Evolutionary conservation across 2,113 vertebrate species (phyloP), one percentile per base, ranked within the genome.

Genomic region (Proteles cristata): DNA sequence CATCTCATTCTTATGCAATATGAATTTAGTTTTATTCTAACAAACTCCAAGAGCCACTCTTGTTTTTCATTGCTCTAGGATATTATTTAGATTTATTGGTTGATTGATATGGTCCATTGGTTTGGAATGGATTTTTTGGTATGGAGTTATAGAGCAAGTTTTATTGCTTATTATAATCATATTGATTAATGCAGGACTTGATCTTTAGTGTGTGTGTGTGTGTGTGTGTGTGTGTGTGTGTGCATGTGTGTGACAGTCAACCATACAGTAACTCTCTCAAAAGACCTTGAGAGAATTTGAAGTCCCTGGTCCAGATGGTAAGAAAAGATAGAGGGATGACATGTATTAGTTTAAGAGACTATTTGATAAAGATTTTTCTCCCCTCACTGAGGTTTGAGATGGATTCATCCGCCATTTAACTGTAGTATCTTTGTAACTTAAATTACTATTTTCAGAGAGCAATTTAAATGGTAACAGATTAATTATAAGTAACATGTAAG

Each of bases 31-130:
- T 97, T 94, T 10, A 90, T 66, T 61, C 31, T 69, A 77, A 92
- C 9, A 50, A 92, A 66, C 19, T 93, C 1, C 12, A 53, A 73
- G 43, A 25, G 28, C 1, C 39, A 76, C n/a, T 90, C 28, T 73
- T 43, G 12, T 4, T 83, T 35, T 79, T 89, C 79, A 53, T 85
- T 85, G n/a, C 21, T 81, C 3, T 9, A 90, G 43, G 4, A 26
- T 90, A 73, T 79, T 31, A 43, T 76, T 92, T 84, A 88, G 43
- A 87, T 97, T 88, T 90, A 83, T 45, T 92, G 43, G 77, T 66
- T 88, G 68, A 94, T 92, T 95, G 87, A 43, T 83, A 9, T 83
- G 45, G 74, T 45, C n/a, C 12, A 61, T 88, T 96, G 16, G 2
- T 91, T 96, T 96, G 71, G 19, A n/a, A 74, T 15, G 28, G 7